Evolutionary conservation across 2,797 vertebrate species (phyloP), one percentile per base, ranked within the genome.

Genomic region (Scomberomorus guttatus): DNA sequence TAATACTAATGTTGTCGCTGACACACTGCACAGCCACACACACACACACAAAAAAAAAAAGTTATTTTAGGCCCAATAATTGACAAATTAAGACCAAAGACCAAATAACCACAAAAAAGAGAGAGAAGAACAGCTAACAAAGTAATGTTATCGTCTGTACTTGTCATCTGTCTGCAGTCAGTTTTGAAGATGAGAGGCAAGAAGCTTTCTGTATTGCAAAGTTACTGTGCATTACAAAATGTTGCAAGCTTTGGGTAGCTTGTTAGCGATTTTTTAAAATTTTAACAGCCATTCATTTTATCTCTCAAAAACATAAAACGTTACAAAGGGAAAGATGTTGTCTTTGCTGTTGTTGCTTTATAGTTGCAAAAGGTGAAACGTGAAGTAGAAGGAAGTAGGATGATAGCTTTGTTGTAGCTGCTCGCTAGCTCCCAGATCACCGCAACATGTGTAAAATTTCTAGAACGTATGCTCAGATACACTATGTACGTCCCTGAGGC

Each of bases 61-160:
- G 88, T 89, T 92, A 93, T 93, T 93, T 93, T 89, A 46, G 80
- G 89, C 83, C 25, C 82, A 60, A 56, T 87, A 90, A 86, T 84
- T 87, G 87, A 87, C 88, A 92, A 91, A 93, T 90, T 88, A 92
- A 89, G 87, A 90, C 79, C 89, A 90, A 91, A 91, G 82, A 92
- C 80, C 81, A 87, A 80, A 81, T 63, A 76, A 80, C 63, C 65
- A 56, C 29, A 22, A 62, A 72, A 74, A 66, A 67, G 44, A 59
- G 56, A 60, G 58, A 83, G 63, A 77, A 56, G n/a, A 68, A 72
- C 13, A 61, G 51, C 59, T 75, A 75, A 90, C 79, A 88, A 91
- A 88, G 86, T 50, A 67, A 34, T 66, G 54, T 80, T 77, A 81
- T 67, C 77, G 54, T 87, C 84, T 85, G 83, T 80, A 85, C 81